These are phyloP conservation scores for Astropecten irregularis DNA, from an alignment of 53 echinoderm and acorn worm genomes.

Conservation along the genomic window DNA sequence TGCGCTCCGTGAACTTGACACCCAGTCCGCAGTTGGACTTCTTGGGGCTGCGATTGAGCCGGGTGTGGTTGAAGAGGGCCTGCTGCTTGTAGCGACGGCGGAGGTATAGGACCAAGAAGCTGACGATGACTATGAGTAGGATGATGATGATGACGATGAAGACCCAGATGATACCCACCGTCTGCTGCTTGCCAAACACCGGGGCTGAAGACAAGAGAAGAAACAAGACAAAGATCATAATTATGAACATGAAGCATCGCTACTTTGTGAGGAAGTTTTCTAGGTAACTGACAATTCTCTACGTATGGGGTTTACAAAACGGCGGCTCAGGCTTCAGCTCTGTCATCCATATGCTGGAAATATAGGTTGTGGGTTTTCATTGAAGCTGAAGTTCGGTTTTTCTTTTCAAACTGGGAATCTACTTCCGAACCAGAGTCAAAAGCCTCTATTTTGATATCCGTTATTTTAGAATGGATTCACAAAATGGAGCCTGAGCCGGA, in stretches of 20 bases:
- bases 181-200: constrained; percentile 40
- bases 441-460: too few relatives aligned
- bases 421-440: too few relatives aligned
- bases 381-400: too few relatives aligned
- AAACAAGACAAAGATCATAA: background rate
- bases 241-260: too few relatives aligned
- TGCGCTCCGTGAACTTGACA: constrained; percentile 37
- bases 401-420: too few relatives aligned
- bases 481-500: too few relatives aligned
- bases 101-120: constrained; percentile 31
- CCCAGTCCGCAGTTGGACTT: constrained; percentile 17
- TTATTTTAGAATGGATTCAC: too few relatives aligned
- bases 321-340: too few relatives aligned
- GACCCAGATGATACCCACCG: constrained; percentile 48
- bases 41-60: constrained; percentile 44
- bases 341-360: too few relatives aligned
- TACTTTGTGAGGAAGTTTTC: background rate
- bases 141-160: constrained; percentile 62
- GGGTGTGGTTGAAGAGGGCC: constrained; percentile 40
- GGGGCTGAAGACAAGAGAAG: constrained; percentile 38
- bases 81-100: constrained; percentile 51
- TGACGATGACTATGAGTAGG: constrained; percentile 56
- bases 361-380: too few relatives aligned
- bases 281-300: background rate
- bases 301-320: too few relatives aligned